Evolutionary conservation across 2,797 vertebrate genomes (phyloP), one percentile per base, ranked within the genome.

Genomic region (Myotis planiceps): DNA sequence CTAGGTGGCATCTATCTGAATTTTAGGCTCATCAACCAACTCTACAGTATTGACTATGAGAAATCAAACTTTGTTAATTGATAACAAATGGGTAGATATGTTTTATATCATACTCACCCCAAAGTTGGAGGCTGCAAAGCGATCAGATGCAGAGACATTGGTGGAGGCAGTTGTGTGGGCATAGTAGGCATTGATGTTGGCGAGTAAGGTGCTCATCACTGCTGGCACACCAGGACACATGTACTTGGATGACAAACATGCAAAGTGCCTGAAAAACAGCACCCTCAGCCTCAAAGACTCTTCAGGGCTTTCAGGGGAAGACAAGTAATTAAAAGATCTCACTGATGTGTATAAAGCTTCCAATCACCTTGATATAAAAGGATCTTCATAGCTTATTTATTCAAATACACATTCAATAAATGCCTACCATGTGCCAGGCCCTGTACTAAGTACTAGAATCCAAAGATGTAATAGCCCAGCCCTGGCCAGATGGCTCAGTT

Each of bases 111-210:
- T 13, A 87, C 0, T 13, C 98, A 99, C 99, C 99, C 99, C 99
- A 98, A 99, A 99, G 98, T 99, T 99, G 92, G 99, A 99, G 95
- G 99, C 99, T 60, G 99, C 98, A 96, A 99, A 99, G 96, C 99
- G 99, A 96, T 99, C 99, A 1, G 99, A 99, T 96, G 99, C 99
- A 69, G 99, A 99, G 89, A 99, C 99, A 25, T 99, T 99, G 97
- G 99, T 99, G 98, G 99, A 99, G 95, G 99, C 99, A 2, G 99
- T 99, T 72, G 99, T 99, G 98, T 99, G 99, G 95, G 99, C 99
- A 96, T 99, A 99, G 98, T 99, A 99, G 96, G 99, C 99, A 91
- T 99, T 99, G 98, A 99, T 99, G 97, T 99, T 99, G 98, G 99
- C 99, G 96, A 99, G 98, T 98, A 99, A 99, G 91, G 99, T 99